These are phyloP conservation scores for Polyploca ridens DNA, from an alignment of 2,888 invertebrate species.

Conservation along the genomic window DNA sequence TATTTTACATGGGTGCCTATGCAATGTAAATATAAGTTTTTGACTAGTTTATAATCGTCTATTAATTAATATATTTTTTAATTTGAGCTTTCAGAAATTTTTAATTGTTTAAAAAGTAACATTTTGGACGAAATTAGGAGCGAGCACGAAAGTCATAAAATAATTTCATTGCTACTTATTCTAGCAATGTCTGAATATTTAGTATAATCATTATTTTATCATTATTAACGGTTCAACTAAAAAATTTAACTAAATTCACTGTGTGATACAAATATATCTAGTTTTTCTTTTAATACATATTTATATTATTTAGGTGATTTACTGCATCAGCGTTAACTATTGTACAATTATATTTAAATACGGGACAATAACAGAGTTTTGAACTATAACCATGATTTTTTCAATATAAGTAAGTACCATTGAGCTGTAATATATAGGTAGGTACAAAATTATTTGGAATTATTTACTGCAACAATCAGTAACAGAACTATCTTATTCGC, in stretches of 20 bases:
- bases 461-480: conserved; percentile 63
- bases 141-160: conserved; percentile 14
- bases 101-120: conserved; percentile 15
- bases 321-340: conserved; percentile 24
- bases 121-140: conserved; percentile 15
- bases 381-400: conserved; percentile 43
- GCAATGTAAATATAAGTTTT: conserved; percentile 25
- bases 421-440: conserved; percentile 64
- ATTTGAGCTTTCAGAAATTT: conserved; percentile 52
- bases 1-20: conserved; percentile 49
- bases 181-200: conserved; percentile 29
- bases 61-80: conserved; percentile 26
- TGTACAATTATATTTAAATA: conserved; percentile 42
- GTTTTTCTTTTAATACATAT: conserved; percentile 11
- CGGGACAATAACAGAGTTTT: conserved; percentile 57
- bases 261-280: conserved; percentile 7
- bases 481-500: conserved; percentile 59
- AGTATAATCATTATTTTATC: conserved; percentile 12
- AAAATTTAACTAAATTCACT: conserved; percentile 11
- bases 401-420: conserved; percentile 49
- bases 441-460: conserved; percentile 73
- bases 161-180: conserved; percentile 18
- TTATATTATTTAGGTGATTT: conserved; percentile 23
- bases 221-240: background rate
- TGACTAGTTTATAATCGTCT: conserved; percentile 40